These are phyloP conservation scores for Molothrus ater DNA, from an alignment of 2,797 vertebrate genomes.

Conservation along the genomic window DNA sequence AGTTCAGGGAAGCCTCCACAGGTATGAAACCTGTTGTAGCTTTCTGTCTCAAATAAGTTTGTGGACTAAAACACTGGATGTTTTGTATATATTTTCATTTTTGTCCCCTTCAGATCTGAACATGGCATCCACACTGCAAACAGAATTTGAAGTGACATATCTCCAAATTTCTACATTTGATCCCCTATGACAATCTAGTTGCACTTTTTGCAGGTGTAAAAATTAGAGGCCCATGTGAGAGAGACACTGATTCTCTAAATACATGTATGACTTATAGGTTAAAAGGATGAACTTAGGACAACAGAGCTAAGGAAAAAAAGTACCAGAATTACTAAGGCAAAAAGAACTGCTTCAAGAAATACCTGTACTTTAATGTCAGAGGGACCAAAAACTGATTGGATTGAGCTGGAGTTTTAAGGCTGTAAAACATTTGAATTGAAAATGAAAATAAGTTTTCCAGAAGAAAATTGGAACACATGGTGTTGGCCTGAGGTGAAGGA, in stretches of 20 bases:
- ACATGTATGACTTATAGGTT: not conserved
- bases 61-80: not conserved
- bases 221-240: not conserved
- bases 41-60: not conserved
- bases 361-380: not conserved
- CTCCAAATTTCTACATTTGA: not conserved
- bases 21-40: not conserved
- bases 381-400: not conserved
- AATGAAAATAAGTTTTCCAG: not conserved
- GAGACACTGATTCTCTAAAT: not conserved
- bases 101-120: not conserved
- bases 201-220: not conserved
- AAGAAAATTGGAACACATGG: not conserved
- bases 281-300: not conserved
- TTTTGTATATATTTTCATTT: not conserved
- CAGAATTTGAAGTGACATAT: accelerated
- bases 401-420: not conserved
- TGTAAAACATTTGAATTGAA: not conserved
- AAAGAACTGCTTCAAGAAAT: not conserved
- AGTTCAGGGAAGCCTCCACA: not conserved
- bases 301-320: not conserved
- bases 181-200: not conserved
- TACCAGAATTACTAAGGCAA: not conserved
- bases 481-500: not conserved
- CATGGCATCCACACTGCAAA: accelerated